These are phyloP conservation scores for Eueides isabella DNA, from an alignment of 1,140 invertebrate genomes.

Conservation along the genomic window DNA sequence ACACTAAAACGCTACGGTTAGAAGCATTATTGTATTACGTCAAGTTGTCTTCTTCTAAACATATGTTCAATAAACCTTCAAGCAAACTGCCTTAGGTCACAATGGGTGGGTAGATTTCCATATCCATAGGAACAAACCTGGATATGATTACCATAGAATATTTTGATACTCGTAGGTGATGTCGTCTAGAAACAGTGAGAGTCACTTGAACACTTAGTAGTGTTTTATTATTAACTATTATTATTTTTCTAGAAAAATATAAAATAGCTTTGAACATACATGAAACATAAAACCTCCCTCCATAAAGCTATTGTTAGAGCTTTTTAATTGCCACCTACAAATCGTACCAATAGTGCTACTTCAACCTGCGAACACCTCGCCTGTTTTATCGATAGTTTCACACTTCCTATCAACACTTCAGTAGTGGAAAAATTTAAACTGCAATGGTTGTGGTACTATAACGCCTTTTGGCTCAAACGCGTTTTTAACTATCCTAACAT, in stretches of 20 bases:
- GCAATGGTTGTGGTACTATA: slow-evolving; percentile 4
- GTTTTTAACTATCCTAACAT: background rate
- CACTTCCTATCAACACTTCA: slow-evolving; percentile 51
- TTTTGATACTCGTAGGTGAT: background rate
- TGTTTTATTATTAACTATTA: background rate
- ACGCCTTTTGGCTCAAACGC: background rate
- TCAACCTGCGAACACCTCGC: slow-evolving; percentile 39
- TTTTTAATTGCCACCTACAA: slow-evolving; percentile 18
- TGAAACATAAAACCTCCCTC: background rate
- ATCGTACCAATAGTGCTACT: slow-evolving; percentile 21
- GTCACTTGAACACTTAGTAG: background rate
- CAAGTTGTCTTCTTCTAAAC: background rate
- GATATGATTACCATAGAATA: slow-evolving; percentile 12
- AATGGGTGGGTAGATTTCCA: background rate
- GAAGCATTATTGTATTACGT: background rate
- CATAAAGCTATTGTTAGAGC: background rate
- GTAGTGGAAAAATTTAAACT: slow-evolving; percentile 25
- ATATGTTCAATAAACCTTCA: background rate
- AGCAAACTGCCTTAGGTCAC: background rate
- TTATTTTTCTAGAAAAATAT: background rate
- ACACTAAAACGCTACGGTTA: background rate
- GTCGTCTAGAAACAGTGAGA: background rate
- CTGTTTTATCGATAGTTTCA: slow-evolving; percentile 75
- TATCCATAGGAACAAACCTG: background rate
- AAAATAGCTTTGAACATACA: background rate